Evolutionary conservation across 1,140 invertebrate genomes (phyloP).

Genomic region (Drosophila virilis): DNA sequence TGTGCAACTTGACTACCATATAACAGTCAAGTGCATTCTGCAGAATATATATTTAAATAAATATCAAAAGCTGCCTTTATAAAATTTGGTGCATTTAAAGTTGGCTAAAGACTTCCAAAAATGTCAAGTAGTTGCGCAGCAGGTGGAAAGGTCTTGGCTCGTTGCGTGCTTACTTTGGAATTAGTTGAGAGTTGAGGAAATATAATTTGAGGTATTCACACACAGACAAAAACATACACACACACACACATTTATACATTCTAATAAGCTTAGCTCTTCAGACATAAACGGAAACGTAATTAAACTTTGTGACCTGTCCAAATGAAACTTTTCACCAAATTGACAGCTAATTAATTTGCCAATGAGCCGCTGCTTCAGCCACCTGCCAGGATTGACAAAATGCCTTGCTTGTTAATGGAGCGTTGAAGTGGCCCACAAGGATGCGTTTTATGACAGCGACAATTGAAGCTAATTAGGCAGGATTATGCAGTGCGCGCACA

Average conservation of each 20-base stretch:
- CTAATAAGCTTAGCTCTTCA: constrained; percentile 27
- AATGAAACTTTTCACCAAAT: constrained; percentile 60
- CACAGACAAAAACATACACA: constrained; percentile 1
- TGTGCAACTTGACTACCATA: no score
- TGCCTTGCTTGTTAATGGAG: constrained; percentile 9
- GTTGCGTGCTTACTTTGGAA: constrained; percentile 4
- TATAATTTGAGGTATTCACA: neutral
- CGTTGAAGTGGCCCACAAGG: constrained; percentile 44
- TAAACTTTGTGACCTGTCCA: constrained; percentile 47
- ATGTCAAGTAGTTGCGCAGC: neutral
- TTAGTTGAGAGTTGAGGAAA: neutral
- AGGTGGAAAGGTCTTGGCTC: neutral
- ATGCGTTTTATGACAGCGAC: constrained; percentile 70
- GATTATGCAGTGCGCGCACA: constrained; percentile 51
- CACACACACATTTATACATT: neutral
- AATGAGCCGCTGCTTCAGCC: constrained; percentile 48
- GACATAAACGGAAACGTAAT: constrained; percentile 58
- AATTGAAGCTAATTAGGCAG: constrained; percentile 64
- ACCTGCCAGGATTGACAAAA: constrained; percentile 17
- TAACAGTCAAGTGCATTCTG: no score
- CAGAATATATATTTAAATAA: no score
- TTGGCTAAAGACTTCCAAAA: constrained; percentile 24
- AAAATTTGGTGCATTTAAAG: constrained; percentile 46
- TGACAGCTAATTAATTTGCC: constrained; percentile 77
- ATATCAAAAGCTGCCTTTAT: no score